A percentile compares a stretch with the other conserved stretches of the same genome.
Conservation (phyloP, 2,113 vertebrate species). For the Cyprinodon variegatus region DNA sequence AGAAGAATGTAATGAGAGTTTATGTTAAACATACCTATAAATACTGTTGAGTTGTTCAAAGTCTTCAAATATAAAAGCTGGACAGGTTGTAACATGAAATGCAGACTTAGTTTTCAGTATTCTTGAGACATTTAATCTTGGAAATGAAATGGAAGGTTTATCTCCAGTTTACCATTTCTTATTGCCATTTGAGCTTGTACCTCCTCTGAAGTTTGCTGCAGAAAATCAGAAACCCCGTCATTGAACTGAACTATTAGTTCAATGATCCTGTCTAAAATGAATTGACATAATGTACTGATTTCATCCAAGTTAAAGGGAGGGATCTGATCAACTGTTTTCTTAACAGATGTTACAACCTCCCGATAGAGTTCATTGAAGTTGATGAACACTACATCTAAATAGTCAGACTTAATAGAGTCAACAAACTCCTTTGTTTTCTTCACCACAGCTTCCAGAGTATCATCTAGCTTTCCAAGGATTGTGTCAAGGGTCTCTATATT, state of each 20-base stretch:
- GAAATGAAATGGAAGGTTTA: conserved; percentile 80
- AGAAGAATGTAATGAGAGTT: conserved; percentile 37
- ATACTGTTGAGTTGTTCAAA: conserved; percentile 59
- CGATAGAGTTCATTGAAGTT: conserved; percentile 67
- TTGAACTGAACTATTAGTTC: conserved; percentile 65
- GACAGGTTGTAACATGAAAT: conserved; percentile 67
- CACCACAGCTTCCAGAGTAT: conserved; percentile 10
- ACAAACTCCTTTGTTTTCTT: conserved; percentile 23
- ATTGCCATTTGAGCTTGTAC: conserved; percentile 70
- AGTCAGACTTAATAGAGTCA: conserved; percentile 72
- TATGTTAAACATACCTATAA: conserved; percentile 55
- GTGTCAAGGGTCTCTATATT: conserved; percentile 61
- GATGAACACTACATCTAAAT: conserved; percentile 74
- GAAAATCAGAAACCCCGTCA: conserved; percentile 63
- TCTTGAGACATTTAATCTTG: conserved; percentile 64
- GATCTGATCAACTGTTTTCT: conserved; percentile 63
- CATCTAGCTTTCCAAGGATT: conserved; percentile 73
- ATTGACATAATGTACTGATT: conserved; percentile 3
- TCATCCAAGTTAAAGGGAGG: conserved; percentile 53
- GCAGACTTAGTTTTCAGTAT: conserved; percentile 50
- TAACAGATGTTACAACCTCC: conserved; percentile 60
- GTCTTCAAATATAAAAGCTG: conserved; percentile 28
- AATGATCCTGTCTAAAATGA: conserved; percentile 35
- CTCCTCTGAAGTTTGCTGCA: conserved; percentile 72
- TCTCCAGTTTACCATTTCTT: conserved; percentile 79